Conservation (phyloP, 2,888 invertebrate genomes). For the Eupithecia abbreviata region DNA sequence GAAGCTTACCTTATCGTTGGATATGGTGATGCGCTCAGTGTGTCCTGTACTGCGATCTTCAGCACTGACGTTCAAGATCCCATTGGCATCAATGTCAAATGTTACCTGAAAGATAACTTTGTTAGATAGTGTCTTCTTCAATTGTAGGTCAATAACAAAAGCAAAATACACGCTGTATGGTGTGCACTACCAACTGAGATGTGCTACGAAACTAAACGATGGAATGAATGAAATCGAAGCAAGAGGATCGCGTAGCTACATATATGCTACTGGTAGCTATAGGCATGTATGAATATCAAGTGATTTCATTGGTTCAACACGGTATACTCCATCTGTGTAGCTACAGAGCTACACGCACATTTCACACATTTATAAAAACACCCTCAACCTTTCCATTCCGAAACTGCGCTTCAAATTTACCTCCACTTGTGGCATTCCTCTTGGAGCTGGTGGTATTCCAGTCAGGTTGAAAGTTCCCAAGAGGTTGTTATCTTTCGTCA, state of each 20-base stretch:
- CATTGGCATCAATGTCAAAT: constrained; percentile 95
- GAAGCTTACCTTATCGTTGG: constrained; percentile 87
- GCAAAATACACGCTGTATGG: background rate
- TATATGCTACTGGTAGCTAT: too few species aligned
- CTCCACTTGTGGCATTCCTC: constrained; percentile 90
- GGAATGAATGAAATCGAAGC: background rate
- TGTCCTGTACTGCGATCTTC: constrained; percentile 91
- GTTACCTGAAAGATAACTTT: constrained; percentile 83
- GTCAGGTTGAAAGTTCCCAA: constrained; percentile 91
- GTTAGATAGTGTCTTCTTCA: background rate
- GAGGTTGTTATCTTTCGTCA: constrained; percentile 96
- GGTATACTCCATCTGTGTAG: background rate
- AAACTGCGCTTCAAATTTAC: constrained; percentile 50
- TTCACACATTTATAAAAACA: background rate
- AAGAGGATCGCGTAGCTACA: background rate
- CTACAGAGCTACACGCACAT: background rate
- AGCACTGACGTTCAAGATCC: constrained; percentile 92
- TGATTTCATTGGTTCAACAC: background rate
- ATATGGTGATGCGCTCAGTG: constrained; percentile 92
- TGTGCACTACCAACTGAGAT: background rate
- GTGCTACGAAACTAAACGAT: background rate
- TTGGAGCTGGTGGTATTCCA: constrained; percentile 93
- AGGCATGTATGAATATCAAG: background rate
- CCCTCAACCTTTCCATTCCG: background rate
- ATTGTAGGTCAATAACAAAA: background rate